Evolutionary conservation across 2,113 vertebrate genomes (phyloP), one percentile per base, ranked within the genome.

Genomic region (Xenotilapia caudafasciata): DNA sequence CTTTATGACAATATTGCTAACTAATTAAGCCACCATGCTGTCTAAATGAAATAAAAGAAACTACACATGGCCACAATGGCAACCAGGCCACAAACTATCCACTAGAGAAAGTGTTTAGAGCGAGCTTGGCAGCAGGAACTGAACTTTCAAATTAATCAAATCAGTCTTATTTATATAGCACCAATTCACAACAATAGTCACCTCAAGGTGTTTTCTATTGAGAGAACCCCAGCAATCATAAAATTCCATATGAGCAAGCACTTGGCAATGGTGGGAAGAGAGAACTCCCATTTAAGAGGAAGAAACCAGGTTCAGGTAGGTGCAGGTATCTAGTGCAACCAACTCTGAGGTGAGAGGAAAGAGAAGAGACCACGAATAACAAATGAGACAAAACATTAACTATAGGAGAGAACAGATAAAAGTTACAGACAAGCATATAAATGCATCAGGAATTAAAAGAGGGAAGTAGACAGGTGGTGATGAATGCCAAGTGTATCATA

Each of bases 21-120:
- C 45, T 35, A 62, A 77, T 26, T 73, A 45, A 0, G 14, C 21
- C 38, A 45, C 23, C 68, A 28, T 45, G 21, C 23, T 49, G 70
- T 47, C 42, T 49, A 47, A 28, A 28, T 75, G 23, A 47, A 45
- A 68, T 19, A 49, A 77, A 77, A 31, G 9, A 77, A 77, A 77
- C 42, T 31, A 77, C 26, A 7, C 26, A 31, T 17, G 9, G 9
- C 70, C 42, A 19, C 62, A 68, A 35, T 21, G 19, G 19, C 62
- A 68, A 38, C 33, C 4, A 13, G 62, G 6, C 19, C 62, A 38
- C 2, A 49, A 77, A 49, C 42, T 13, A 19, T 75, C 70, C 23
- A 19, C 9, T 47, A 5, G 14, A 17, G 0, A 75, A 77, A 8
- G 10, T 28, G 9, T 31, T 49, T 19, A 0, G 1, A 45, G 70